These are phyloP conservation scores for Cassiopea xamachana DNA, from an alignment of 30 jellyfish, hydroid and myxozoan species.

Conservation along the genomic window DNA sequence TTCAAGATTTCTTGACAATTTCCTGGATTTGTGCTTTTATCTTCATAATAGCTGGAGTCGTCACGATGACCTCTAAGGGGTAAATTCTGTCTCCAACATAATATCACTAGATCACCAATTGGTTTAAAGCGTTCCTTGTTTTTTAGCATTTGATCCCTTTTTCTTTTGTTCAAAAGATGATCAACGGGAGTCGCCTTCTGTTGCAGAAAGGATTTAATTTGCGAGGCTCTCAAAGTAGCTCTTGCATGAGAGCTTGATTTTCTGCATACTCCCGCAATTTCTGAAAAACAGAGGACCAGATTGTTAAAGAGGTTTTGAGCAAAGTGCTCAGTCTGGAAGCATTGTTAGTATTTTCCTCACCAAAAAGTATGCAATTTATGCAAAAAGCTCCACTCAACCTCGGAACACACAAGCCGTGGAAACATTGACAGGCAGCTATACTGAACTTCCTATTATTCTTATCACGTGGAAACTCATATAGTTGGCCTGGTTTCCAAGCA, in stretches of 20 bases:
- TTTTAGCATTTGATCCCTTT: neutral
- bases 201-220: neutral
- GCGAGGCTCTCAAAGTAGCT: neutral
- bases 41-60: neutral
- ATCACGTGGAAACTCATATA: neutral
- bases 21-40: conserved; percentile 2
- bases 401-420: conserved; percentile 3
- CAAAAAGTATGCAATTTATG: conserved; percentile 47
- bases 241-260: conserved; percentile 38
- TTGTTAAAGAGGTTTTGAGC: conserved; percentile 21
- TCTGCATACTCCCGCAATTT: conserved; percentile 17
- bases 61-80: conserved; percentile 43
- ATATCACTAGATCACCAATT: conserved; percentile 34
- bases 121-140: conserved; percentile 45
- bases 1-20: conserved; percentile 23
- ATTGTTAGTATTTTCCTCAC: conserved; percentile 19
- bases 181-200: neutral
- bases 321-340: conserved; percentile 13
- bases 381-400: conserved; percentile 64
- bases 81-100: conserved; percentile 10
- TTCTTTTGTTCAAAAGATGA: neutral
- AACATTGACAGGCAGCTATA: neutral
- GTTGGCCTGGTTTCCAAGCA: neutral
- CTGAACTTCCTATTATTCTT: neutral
- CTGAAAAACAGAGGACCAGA: conserved; percentile 17